phyloP scores from a whole-genome alignment of 1,140 invertebrate genomes.

The Heliconius congener region DNA sequence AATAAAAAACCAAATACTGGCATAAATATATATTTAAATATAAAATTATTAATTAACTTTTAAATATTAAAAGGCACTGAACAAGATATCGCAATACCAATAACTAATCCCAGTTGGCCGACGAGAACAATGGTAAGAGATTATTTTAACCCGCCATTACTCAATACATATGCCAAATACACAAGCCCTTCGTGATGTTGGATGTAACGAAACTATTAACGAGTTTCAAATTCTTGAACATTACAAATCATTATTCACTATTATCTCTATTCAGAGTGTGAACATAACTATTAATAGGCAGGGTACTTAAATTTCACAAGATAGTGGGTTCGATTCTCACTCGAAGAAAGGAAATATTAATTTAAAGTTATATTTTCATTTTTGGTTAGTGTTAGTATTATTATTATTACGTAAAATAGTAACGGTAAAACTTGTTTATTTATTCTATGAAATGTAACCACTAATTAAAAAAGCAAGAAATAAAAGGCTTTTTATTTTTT shows the following conservation, averaged over 20 bases:
- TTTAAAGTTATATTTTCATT: no score
- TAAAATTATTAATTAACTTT: no score
- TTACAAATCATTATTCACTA: slow-evolving; percentile 25
- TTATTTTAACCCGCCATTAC: slow-evolving; percentile 29
- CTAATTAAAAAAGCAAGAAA: no score
- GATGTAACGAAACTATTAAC: slow-evolving; percentile 31
- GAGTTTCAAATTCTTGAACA: slow-evolving; percentile 26
- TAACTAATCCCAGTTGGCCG: slow-evolving; percentile 31
- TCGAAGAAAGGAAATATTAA: no score
- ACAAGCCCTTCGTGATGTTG: slow-evolving; percentile 25
- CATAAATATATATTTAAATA: no score
- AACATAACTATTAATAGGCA: background rate
- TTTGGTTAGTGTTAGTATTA: no score
- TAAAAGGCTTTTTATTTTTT: no score
- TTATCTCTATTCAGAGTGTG: slow-evolving; percentile 14
- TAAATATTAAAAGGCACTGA: background rate
- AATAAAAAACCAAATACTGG: no score
- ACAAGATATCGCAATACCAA: slow-evolving; percentile 23
- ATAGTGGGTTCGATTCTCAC: background rate
- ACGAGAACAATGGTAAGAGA: slow-evolving; percentile 31
- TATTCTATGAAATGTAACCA: no score
- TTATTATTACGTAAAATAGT: no score
- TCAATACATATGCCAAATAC: slow-evolving; percentile 29
- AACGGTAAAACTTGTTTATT: no score
- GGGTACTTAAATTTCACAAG: no score